These are phyloP conservation scores for Lasioglossum malachurum DNA, from an alignment of 2,888 invertebrate genomes.

Conservation along the genomic window DNA sequence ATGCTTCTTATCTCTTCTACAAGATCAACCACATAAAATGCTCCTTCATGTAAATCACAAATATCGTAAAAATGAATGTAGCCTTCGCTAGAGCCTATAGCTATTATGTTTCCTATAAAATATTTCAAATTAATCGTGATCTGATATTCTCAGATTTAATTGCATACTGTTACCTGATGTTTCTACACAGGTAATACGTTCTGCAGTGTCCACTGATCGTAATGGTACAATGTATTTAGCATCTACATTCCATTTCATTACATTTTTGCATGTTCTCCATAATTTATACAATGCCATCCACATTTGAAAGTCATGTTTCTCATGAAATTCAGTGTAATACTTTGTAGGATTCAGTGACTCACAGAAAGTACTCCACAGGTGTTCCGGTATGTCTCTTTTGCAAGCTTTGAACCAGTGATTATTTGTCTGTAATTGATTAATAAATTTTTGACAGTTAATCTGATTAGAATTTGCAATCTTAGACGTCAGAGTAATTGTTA, in stretches of 20 bases:
- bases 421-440: slow-evolving; percentile 63
- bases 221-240: slow-evolving; percentile 54
- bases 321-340: slow-evolving; percentile 57
- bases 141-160: not conserved
- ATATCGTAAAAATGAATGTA: slow-evolving; percentile 73
- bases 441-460: not conserved
- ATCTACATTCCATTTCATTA: slow-evolving; percentile 48
- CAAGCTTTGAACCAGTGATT: slow-evolving; percentile 74
- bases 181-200: slow-evolving; percentile 72
- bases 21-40: slow-evolving; percentile 68
- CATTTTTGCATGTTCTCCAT: slow-evolving; percentile 69
- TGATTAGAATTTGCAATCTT: not conserved
- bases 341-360: slow-evolving; percentile 69
- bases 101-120: slow-evolving; percentile 70
- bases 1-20: slow-evolving; percentile 65
- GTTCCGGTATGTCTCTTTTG: slow-evolving; percentile 69
- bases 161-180: slow-evolving; percentile 60
- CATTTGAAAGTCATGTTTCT: slow-evolving; percentile 45
- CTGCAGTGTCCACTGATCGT: slow-evolving; percentile 44
- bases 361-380: slow-evolving; percentile 66
- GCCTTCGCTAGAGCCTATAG: slow-evolving; percentile 75
- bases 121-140: not conserved
- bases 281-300: slow-evolving; percentile 73
- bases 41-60: slow-evolving; percentile 33
- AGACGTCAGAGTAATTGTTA: not conserved